phyloP scores from a whole-genome alignment of 2,888 invertebrate species.

The Oegoconia quadripuncta region DNA sequence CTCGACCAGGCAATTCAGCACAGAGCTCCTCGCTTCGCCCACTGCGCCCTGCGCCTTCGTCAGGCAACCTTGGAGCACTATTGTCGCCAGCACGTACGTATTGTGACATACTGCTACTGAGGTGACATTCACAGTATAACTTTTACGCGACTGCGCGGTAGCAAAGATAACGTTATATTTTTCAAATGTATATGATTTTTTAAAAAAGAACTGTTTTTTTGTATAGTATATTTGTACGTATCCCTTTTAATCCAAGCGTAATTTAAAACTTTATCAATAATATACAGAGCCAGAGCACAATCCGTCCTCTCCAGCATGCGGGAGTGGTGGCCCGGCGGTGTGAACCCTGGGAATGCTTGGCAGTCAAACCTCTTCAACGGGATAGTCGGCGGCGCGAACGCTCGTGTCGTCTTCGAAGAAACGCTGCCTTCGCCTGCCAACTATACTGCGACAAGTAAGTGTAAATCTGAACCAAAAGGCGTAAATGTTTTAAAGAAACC shows the following conservation, averaged over 20 bases:
- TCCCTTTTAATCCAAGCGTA: background rate
- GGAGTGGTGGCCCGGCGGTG: slow-evolving; percentile 58
- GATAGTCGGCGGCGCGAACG: slow-evolving; percentile 43
- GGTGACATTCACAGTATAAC: too few relatives aligned
- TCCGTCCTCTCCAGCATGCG: slow-evolving; percentile 38
- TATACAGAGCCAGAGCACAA: slow-evolving; percentile 29
- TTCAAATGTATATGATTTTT: too few relatives aligned
- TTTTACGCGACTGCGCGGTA: too few relatives aligned
- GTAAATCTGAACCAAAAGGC: too few relatives aligned
- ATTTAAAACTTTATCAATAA: background rate
- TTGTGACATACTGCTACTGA: too few relatives aligned
- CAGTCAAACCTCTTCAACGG: slow-evolving; percentile 44
- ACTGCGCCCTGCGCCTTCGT: slow-evolving; percentile 79
- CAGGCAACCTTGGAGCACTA: slow-evolving; percentile 80
- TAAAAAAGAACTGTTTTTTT: too few relatives aligned
- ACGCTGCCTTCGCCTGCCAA: slow-evolving; percentile 32
- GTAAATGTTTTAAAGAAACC: background rate
- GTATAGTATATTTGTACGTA: too few relatives aligned
- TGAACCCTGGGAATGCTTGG: slow-evolving; percentile 40
- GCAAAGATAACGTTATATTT: too few relatives aligned
- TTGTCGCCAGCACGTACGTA: slow-evolving; percentile 76
- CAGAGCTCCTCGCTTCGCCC: slow-evolving; percentile 20
- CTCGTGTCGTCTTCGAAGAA: slow-evolving; percentile 40
- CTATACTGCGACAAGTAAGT: slow-evolving; percentile 48
- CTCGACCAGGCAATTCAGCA: slow-evolving; percentile 69